Conservation (phyloP, 2,888 invertebrate genomes). For the Parnassius smintheus region DNA sequence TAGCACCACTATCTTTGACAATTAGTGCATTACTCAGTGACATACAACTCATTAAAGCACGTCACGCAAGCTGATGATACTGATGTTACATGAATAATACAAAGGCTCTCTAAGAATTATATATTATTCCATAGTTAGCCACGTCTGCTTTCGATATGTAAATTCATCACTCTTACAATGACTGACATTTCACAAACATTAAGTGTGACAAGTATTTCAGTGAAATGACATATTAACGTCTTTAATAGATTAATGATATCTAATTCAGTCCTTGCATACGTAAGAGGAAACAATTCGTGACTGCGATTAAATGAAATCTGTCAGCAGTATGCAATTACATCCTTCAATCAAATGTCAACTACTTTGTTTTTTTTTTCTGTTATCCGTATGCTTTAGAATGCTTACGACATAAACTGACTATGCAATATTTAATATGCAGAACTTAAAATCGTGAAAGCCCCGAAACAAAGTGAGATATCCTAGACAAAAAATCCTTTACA, state of each 20-base stretch:
- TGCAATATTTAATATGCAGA: not conserved
- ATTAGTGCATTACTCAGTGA: not conserved
- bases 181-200: not conserved
- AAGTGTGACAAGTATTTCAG: not conserved
- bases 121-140: not conserved
- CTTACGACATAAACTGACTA: not conserved
- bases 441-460: no score
- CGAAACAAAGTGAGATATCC: no score
- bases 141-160: not conserved
- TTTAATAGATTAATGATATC: not conserved
- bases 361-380: not conserved
- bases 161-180: not conserved
- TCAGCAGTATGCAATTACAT: not conserved
- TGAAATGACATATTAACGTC: no score
- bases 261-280: not conserved
- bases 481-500: no score
- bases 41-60: no score
- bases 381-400: not conserved
- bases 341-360: constrained; percentile 8
- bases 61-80: no score
- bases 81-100: no score
- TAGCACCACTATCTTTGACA: not conserved
- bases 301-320: no score
- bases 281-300: no score
- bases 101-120: no score